Evolutionary conservation across 35 echinoderm and acorn worm species (phyloP), one percentile per base, ranked within the genome.

Genomic region (Eucidaris tribuloides): DNA sequence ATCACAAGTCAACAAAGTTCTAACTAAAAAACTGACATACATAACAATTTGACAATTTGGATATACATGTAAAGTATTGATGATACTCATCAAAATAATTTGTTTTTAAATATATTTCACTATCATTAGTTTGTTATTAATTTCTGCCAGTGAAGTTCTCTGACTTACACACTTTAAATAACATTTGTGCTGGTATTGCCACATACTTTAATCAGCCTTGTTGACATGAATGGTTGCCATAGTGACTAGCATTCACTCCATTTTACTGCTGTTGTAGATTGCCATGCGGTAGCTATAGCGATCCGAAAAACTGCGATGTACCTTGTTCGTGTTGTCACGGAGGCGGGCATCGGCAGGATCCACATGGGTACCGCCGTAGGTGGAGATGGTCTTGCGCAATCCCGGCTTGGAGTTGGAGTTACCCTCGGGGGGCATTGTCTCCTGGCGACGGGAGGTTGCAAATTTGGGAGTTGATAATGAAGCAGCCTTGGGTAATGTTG

Each of bases 211-310:
- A n/a, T n/a, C n/a, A n/a, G n/a, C n/a, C n/a, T n/a, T n/a, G n/a
- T n/a, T n/a, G n/a, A n/a, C n/a, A 52, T 52, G n/a, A 52, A 52
- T 52, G 9, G n/a, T 52, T 52, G 9, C 9, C 48, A 52, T n/a
- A 52, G 9, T 52, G 48, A 52, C 48, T 52, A 9, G 48, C 48
- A 74, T 74, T 74, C 33, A 41, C 24, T 74, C n/a, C 68, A 74
- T 74, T 15, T 64, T 81, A 55, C 60, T 70, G 39, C 85, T 88
- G 17, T 97, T 92, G 86, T 92, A 77, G 28, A 97, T 97, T 29
- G 94, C 94, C 94, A 97, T 97, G 76, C 89, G 83, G 65, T 97
- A 97, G 83, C 94, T 97, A 85, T 97, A 97, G 80, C 94, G 94
- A 97, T 97, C 87, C 56, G 94, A 97, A 85, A 92, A 65, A 78